A percentile compares a stretch with the other conserved stretches of the same genome.
Evolutionary conservation across 1,140 invertebrate species (phyloP).

Genomic region (Brachionus rotundiformis): DNA sequence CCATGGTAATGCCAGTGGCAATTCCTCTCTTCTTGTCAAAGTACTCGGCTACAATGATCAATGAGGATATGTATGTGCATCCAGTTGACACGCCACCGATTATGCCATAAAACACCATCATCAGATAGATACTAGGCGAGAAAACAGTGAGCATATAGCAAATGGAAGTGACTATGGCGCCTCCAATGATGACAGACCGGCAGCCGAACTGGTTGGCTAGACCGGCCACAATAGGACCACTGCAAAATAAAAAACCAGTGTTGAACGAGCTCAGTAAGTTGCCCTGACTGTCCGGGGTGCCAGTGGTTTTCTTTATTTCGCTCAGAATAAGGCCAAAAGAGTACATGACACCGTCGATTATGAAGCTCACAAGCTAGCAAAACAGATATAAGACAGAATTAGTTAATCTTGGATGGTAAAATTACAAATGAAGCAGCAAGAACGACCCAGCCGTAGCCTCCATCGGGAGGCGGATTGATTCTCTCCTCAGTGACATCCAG

Average conservation of each 20-base stretch:
- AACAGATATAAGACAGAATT: not conserved
- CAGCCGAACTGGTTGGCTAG: slow-evolving; percentile 83
- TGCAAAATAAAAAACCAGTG: slow-evolving; percentile 47
- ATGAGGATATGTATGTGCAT: slow-evolving; percentile 66
- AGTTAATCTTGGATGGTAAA: not conserved
- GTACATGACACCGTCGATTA: slow-evolving; percentile 48
- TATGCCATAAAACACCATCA: slow-evolving; percentile 79
- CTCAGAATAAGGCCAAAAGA: slow-evolving; percentile 39
- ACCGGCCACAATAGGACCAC: slow-evolving; percentile 82
- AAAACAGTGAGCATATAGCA: slow-evolving; percentile 79
- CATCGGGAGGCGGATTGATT: slow-evolving; percentile 30
- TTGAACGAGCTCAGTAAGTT: slow-evolving; percentile 32
- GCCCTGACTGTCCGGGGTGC: not conserved
- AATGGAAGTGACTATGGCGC: slow-evolving; percentile 73
- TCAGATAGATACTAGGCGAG: slow-evolving; percentile 73
- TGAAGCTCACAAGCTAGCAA: slow-evolving; percentile 46
- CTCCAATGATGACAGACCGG: slow-evolving; percentile 79
- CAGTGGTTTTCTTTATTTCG: slow-evolving; percentile 25
- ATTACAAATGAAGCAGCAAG: slow-evolving; percentile 47
- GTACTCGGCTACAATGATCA: slow-evolving; percentile 86
- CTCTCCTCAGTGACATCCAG: not conserved
- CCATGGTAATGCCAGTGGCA: slow-evolving; percentile 79
- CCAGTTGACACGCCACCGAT: slow-evolving; percentile 69
- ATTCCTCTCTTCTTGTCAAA: slow-evolving; percentile 86
- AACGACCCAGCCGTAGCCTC: slow-evolving; percentile 50